phyloP scores from a whole-genome alignment of 2,113 vertebrate species.

The Misgurnus anguillicaudatus region DNA sequence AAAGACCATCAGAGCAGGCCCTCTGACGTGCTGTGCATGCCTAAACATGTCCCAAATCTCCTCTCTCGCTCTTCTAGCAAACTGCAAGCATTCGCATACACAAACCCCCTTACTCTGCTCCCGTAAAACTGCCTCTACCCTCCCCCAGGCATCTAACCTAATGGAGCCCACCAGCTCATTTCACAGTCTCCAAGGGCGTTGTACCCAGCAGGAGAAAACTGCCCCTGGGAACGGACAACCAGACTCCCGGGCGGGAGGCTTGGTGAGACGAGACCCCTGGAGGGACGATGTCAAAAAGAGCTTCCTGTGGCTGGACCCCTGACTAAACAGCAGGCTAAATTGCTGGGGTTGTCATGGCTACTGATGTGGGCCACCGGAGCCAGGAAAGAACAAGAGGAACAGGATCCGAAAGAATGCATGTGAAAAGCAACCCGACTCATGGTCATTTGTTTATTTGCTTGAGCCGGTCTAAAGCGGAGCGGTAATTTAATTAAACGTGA shows the following conservation, averaged over 20 bases:
- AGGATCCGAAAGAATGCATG: conserved; percentile 19
- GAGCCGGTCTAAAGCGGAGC: neutral
- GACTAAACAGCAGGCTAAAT: conserved; percentile 48
- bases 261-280: conserved; percentile 38
- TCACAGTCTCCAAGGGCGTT: conserved; percentile 20
- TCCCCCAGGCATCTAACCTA: conserved; percentile 24
- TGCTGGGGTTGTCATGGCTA: conserved; percentile 29
- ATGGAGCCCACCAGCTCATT: conserved; percentile 18
- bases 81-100: neutral
- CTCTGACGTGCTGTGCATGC: conserved; percentile 61
- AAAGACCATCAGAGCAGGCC: conserved; percentile 39
- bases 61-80: conserved; percentile 55
- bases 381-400: conserved; percentile 9
- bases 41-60: conserved; percentile 62
- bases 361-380: conserved; percentile 17
- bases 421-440: conserved; percentile 7
- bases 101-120: conserved; percentile 9
- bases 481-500: conserved; percentile 6
- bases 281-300: conserved; percentile 59
- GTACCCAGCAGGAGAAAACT: conserved; percentile 27
- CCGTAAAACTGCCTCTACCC: neutral
- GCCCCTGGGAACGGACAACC: conserved; percentile 26
- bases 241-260: conserved; percentile 3
- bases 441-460: conserved; percentile 32
- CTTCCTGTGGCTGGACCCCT: conserved; percentile 63